These are phyloP conservation scores for Nannobrachium achirus DNA, from an alignment of 2,113 vertebrate genomes.

Conservation along the genomic window DNA sequence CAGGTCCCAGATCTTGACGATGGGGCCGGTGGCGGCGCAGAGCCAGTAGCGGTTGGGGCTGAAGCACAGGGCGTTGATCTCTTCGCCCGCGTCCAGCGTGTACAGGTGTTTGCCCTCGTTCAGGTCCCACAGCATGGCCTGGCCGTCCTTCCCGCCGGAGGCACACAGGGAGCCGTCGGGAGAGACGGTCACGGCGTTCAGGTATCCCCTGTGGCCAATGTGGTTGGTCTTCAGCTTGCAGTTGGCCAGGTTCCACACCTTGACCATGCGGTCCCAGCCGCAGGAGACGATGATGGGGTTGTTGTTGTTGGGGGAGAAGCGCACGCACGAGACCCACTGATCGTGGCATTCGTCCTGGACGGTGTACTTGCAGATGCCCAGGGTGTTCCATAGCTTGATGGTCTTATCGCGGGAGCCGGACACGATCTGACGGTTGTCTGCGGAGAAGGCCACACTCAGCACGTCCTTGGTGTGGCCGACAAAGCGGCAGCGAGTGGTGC, in stretches of 20 bases:
- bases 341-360: slow-evolving; percentile 97
- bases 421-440: slow-evolving; percentile 98
- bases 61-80: slow-evolving; percentile 95
- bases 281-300: slow-evolving; percentile 98
- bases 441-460: slow-evolving; percentile 94
- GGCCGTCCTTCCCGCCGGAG: slow-evolving; percentile 96
- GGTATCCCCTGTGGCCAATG: slow-evolving; percentile 92
- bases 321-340: slow-evolving; percentile 95
- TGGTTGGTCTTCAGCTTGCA: slow-evolving; percentile 99
- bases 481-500: slow-evolving; percentile 89
- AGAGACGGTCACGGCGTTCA: slow-evolving; percentile 95
- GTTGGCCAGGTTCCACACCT: slow-evolving; percentile 98
- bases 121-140: slow-evolving; percentile 97
- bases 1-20: slow-evolving; percentile 98
- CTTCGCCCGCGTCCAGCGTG: slow-evolving; percentile 92
- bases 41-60: slow-evolving; percentile 99
- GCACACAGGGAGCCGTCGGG: slow-evolving; percentile 97
- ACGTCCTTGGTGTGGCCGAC: slow-evolving; percentile 96
- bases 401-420: slow-evolving; percentile 96
- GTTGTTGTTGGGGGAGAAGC: slow-evolving; percentile 97
- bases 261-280: slow-evolving; percentile 97
- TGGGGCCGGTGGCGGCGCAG: slow-evolving; percentile 95
- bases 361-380: slow-evolving; percentile 97
- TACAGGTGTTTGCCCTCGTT: slow-evolving; percentile 98
- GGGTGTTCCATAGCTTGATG: slow-evolving; percentile 97